Conservation (phyloP, 1,140 invertebrate genomes). For the Drosophila teissieri region DNA sequence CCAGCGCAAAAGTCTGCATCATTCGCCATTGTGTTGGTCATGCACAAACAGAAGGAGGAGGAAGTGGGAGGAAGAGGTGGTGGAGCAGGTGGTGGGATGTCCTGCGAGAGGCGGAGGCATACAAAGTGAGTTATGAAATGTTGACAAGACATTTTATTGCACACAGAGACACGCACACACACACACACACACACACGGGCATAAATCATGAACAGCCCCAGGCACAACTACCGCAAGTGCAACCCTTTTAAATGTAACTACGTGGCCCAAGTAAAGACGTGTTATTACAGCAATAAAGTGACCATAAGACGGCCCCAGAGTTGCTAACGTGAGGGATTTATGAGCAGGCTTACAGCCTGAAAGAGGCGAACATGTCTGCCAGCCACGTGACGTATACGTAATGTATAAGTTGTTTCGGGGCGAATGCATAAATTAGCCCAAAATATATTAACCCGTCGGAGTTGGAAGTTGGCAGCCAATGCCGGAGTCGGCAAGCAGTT, state of each 20-base stretch:
- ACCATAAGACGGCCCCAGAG: slow-evolving; percentile 37
- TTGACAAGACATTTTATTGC: slow-evolving; percentile 82
- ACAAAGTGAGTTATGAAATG: slow-evolving; percentile 82
- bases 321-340: slow-evolving; percentile 42
- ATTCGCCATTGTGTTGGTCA: slow-evolving; percentile 66
- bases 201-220: slow-evolving; percentile 46
- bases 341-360: slow-evolving; percentile 1
- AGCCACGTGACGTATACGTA: slow-evolving; percentile 34
- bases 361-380: slow-evolving; percentile 26
- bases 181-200: slow-evolving; percentile 16
- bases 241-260: slow-evolving; percentile 53
- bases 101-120: slow-evolving; percentile 22
- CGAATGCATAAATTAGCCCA: slow-evolving; percentile 36
- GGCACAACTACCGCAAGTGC: slow-evolving; percentile 56
- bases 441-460: slow-evolving; percentile 10
- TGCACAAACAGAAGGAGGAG: slow-evolving; percentile 57
- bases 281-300: slow-evolving; percentile 76
- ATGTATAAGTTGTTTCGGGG: slow-evolving; percentile 11
- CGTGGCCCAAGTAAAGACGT: slow-evolving; percentile 60
- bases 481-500: slow-evolving; percentile 22
- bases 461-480: neutral
- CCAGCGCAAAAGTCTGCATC: slow-evolving; percentile 40
- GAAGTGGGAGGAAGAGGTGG: neutral
- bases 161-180: slow-evolving; percentile 40
- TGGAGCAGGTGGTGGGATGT: neutral